These are phyloP conservation scores for Acanthosoma haemorrhoidale DNA, from an alignment of 2,888 invertebrate genomes.

Conservation along the genomic window DNA sequence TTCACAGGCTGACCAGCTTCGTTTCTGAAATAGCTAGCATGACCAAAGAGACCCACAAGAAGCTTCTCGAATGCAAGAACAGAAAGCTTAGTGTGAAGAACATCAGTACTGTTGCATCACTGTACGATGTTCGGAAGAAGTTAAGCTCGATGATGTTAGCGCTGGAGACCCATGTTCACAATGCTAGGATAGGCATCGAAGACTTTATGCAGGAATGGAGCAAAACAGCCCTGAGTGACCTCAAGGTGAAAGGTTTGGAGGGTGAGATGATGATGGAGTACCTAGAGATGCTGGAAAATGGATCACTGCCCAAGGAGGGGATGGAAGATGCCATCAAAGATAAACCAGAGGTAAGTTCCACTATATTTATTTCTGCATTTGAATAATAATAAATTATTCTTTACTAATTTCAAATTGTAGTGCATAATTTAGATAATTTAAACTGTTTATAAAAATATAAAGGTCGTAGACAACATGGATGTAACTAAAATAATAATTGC, in stretches of 20 bases:
- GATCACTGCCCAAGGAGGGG: neutral
- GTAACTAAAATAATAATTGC: too few species aligned
- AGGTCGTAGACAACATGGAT: too few species aligned
- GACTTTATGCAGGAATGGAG: neutral
- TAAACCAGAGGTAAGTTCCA: neutral
- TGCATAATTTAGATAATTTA: too few species aligned
- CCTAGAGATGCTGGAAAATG: neutral
- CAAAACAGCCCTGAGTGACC: neutral
- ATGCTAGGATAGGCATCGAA: neutral
- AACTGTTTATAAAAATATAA: too few species aligned
- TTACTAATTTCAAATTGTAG: too few species aligned
- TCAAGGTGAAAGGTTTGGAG: neutral
- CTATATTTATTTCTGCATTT: too few species aligned
- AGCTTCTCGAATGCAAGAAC: conserved; percentile 5
- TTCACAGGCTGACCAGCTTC: neutral
- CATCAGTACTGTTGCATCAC: neutral
- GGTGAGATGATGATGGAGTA: neutral
- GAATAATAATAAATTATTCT: too few species aligned
- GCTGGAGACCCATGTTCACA: neutral
- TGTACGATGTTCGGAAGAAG: neutral
- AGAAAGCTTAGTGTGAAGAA: conserved; percentile 10
- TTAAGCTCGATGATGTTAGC: neutral
- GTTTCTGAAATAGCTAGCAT: conserved; percentile 3
- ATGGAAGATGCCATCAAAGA: too few species aligned
- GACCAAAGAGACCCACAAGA: conserved; percentile 15